Evolutionary conservation across 1,140 invertebrate species (phyloP), one percentile per base, ranked within the genome.

Genomic region (Rhagoletis zephyria): DNA sequence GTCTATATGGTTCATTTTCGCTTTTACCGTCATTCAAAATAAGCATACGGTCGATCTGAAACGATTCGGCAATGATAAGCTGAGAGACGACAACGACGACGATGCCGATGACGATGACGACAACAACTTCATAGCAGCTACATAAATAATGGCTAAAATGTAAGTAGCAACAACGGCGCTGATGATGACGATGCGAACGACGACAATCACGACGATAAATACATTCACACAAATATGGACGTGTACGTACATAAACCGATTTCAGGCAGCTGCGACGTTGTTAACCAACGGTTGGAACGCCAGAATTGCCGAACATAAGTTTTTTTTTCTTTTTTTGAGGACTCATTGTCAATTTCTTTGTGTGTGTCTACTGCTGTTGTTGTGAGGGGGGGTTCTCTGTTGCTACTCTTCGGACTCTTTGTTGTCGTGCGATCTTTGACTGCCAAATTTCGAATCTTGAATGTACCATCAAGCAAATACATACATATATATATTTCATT

Each of bases 21-120:
- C n/a, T 42, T 48, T 74, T 74, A 48, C 67, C 67, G 67, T 12
- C 67, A 74, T 74, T 74, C 67, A 45, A 74, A 74, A 16, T n/a
- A 60, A 2, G 16, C 85, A 61, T 2, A 61, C 60, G 63, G 63
- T 10, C 74, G 48, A 59, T 56, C 74, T 19, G 10, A 81, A 51
- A 42, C 45, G 48, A n/a, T 56, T 56, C 48, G 67, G 42, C 67
- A 48, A n/a, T 14, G 67, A 81, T 81, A 81, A 81, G 30, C 74
- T n/a, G 67, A 74, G 45, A 74, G 67, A 48, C 67, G 67, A 70
- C 67, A 45, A 70, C 16, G 48, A 77, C 48, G 14, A 51, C 74
- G 16, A 19, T 48, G 42, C 40, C 42, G 42, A 48, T 74, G 67
- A 74, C 42, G 67, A 74, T 74, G 67, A 10, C 12, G 30, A 30